phyloP scores from a whole-genome alignment of 2,888 invertebrate genomes.

The Cataglyphis rosenhaueri region DNA sequence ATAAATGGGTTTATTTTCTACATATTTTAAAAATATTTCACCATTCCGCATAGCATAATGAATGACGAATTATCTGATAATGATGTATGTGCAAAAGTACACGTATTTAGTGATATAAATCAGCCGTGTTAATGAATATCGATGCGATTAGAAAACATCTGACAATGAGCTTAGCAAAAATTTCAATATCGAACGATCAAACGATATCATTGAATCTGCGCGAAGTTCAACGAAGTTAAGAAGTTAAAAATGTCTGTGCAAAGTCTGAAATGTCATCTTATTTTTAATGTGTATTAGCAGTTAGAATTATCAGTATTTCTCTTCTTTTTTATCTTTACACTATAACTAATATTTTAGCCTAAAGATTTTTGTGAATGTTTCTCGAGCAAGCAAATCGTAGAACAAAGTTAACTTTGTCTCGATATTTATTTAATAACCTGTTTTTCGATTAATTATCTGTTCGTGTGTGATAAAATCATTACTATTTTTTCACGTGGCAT shows the following conservation, averaged over 20 bases:
- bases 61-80: neutral
- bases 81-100: neutral
- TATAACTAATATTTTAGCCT: neutral
- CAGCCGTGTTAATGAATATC: neutral
- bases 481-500: slow-evolving; percentile 54
- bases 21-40: neutral
- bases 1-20: slow-evolving; percentile 75
- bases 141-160: slow-evolving; percentile 4
- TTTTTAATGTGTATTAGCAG: neutral
- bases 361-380: neutral
- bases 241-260: no score
- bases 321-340: neutral
- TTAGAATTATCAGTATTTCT: neutral
- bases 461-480: slow-evolving; percentile 1
- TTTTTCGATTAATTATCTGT: neutral
- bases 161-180: neutral
- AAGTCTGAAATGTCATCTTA: neutral
- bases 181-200: neutral
- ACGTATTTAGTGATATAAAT: slow-evolving; percentile 2
- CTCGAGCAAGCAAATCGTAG: neutral
- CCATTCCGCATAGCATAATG: neutral
- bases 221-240: neutral
- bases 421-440: slow-evolving; percentile 22
- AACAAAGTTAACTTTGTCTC: neutral
- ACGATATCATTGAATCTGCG: neutral